A percentile compares a stretch with the other conserved stretches of the same genome.
phyloP scores from a whole-genome alignment of 2,797 vertebrate species.

The Menidia menidia region DNA sequence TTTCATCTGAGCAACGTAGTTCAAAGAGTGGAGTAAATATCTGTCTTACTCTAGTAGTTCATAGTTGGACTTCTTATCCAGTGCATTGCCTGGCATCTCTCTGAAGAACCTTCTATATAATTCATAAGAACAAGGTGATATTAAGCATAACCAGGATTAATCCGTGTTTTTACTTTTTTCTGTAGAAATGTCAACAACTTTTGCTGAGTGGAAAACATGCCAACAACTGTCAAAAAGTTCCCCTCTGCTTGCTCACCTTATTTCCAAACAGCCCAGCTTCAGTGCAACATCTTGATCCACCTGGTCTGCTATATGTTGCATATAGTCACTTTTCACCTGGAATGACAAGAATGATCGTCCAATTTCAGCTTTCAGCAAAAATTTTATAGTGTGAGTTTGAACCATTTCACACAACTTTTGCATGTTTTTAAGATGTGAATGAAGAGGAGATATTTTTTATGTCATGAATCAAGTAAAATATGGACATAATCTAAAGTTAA shows the following conservation, averaged over 20 bases:
- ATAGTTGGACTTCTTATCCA: slow-evolving; percentile 99
- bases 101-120: slow-evolving; percentile 92
- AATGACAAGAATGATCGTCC: slow-evolving; percentile 5
- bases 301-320: slow-evolving; percentile 94
- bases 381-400: neutral
- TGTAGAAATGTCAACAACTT: neutral
- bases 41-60: slow-evolving; percentile 96
- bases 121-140: slow-evolving; percentile 29
- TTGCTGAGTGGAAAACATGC: too few species aligned
- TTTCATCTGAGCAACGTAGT: neutral
- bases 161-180: neutral
- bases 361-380: neutral
- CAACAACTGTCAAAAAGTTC: neutral
- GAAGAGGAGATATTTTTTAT: neutral
- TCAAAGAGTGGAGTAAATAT: neutral
- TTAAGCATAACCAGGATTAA: slow-evolving; percentile 11
- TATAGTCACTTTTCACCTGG: slow-evolving; percentile 98
- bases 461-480: neutral
- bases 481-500: neutral
- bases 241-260: slow-evolving; percentile 85
- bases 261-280: slow-evolving; percentile 98
- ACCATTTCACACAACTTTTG: neutral
- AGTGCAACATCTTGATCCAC: slow-evolving; percentile 98
- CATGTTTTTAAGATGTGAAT: neutral
- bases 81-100: slow-evolving; percentile 97